Conservation (phyloP, 2,797 vertebrate species). For the Cuniculus paca region DNA sequence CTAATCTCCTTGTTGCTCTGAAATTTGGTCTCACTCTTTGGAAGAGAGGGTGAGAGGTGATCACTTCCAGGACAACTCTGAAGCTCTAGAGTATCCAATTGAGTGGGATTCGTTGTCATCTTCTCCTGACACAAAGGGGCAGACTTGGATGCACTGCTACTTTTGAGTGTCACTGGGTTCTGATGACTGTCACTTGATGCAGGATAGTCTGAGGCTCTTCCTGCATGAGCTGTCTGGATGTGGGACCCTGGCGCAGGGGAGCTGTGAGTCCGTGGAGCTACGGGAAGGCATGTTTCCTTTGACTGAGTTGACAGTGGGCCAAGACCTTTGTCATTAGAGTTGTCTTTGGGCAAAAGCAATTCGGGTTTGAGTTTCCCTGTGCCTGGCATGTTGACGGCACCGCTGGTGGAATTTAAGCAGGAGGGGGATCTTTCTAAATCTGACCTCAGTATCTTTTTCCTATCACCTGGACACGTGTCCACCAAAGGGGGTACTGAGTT, state of each 20-base stretch:
- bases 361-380: constrained; percentile 39
- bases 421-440: constrained; percentile 72
- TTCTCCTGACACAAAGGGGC: constrained; percentile 51
- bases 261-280: constrained; percentile 81
- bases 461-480: constrained; percentile 31
- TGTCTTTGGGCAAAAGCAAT: constrained; percentile 76
- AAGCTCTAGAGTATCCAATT: constrained; percentile 76
- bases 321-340: constrained; percentile 76
- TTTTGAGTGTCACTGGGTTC: constrained; percentile 53
- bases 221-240: constrained; percentile 75
- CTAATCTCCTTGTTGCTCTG: constrained; percentile 82
- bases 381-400: constrained; percentile 72
- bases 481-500: constrained; percentile 64
- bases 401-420: constrained; percentile 63
- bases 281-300: constrained; percentile 75
- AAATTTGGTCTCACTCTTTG: constrained; percentile 82
- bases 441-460: constrained; percentile 46
- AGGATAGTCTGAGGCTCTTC: constrained; percentile 62
- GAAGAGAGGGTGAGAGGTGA: constrained; percentile 76
- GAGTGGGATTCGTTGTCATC: constrained; percentile 60
- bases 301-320: constrained; percentile 72
- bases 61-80: constrained; percentile 83
- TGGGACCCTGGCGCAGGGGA: constrained; percentile 76
- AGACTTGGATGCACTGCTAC: constrained; percentile 62
- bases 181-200: constrained; percentile 23